phyloP scores from a whole-genome alignment of 2,113 vertebrate species.

The Todiramphus saurophagus region DNA sequence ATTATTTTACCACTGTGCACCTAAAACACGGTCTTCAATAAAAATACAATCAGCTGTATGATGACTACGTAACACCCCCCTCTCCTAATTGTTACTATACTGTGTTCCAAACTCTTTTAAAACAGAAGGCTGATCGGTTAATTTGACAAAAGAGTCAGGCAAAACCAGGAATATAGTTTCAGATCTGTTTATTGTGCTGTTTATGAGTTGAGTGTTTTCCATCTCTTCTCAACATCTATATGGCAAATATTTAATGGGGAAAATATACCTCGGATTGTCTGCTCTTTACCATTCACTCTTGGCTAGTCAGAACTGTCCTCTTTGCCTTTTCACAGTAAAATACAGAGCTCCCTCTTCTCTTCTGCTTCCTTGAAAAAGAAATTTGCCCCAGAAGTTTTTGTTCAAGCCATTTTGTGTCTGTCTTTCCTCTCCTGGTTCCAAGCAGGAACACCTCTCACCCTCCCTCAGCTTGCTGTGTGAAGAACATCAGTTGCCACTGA shows the following conservation, averaged over 20 bases:
- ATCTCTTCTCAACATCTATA: not conserved
- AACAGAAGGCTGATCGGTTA: not conserved
- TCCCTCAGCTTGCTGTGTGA: not conserved
- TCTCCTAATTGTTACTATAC: not conserved
- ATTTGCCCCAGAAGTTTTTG: not conserved
- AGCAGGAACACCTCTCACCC: not conserved
- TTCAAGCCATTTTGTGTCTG: not conserved
- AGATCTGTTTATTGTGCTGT: not conserved
- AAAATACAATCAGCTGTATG: not conserved
- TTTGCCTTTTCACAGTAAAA: not conserved
- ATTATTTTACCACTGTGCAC: not conserved
- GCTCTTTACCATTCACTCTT: not conserved
- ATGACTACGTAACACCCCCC: not conserved
- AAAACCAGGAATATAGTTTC: not conserved
- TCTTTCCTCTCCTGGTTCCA: not conserved
- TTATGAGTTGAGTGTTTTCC: not conserved
- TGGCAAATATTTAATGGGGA: not conserved
- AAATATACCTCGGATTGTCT: not conserved
- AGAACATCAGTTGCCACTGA: not conserved
- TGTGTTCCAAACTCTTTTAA: not conserved
- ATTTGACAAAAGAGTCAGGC: not conserved
- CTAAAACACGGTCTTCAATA: not conserved
- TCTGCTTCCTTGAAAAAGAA: not conserved
- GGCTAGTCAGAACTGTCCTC: not conserved
- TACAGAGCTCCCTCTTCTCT: not conserved